Conservation (phyloP, 2,888 invertebrate species). For the Diachrysia chrysitis region DNA sequence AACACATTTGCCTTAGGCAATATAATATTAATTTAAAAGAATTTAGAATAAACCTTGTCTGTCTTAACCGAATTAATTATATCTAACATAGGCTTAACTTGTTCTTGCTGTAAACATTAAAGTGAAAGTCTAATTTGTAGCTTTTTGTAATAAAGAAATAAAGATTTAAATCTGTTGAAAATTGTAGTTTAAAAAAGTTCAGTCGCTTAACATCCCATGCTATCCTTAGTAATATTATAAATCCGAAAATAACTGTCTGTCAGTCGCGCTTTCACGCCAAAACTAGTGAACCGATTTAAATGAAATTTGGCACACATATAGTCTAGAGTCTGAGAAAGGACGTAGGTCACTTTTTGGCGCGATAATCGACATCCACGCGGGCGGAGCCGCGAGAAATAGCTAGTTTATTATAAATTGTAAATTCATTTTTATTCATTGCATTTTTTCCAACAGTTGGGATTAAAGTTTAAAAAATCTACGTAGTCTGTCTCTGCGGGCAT, state of each 20-base stretch:
- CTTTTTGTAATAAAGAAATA: slow-evolving; percentile 63
- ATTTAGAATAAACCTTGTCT: not conserved
- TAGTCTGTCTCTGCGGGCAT: slow-evolving; percentile 50
- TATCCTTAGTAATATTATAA: too few relatives aligned
- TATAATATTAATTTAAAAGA: not conserved
- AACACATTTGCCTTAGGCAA: not conserved
- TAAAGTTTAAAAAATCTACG: slow-evolving; percentile 58
- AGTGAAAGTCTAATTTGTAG: slow-evolving; percentile 14
- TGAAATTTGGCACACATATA: too few relatives aligned
- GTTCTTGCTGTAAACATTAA: not conserved
- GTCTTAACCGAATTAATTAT: not conserved
- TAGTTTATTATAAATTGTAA: too few relatives aligned
- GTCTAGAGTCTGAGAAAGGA: too few relatives aligned
- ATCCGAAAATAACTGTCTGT: too few relatives aligned
- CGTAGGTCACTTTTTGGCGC: too few relatives aligned
- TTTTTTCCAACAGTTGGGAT: slow-evolving; percentile 55
- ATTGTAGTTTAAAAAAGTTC: slow-evolving; percentile 65
- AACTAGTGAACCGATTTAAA: too few relatives aligned
- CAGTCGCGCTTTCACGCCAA: too few relatives aligned
- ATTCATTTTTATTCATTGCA: too few relatives aligned
- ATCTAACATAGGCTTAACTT: not conserved
- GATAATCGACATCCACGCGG: too few relatives aligned
- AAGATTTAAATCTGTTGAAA: slow-evolving; percentile 71
- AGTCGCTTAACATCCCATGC: slow-evolving; percentile 58
- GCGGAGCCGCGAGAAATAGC: too few relatives aligned